Conservation (phyloP, 37 sponge, comb jelly and placozoan genomes). For the Theonella swinhoei region DNA sequence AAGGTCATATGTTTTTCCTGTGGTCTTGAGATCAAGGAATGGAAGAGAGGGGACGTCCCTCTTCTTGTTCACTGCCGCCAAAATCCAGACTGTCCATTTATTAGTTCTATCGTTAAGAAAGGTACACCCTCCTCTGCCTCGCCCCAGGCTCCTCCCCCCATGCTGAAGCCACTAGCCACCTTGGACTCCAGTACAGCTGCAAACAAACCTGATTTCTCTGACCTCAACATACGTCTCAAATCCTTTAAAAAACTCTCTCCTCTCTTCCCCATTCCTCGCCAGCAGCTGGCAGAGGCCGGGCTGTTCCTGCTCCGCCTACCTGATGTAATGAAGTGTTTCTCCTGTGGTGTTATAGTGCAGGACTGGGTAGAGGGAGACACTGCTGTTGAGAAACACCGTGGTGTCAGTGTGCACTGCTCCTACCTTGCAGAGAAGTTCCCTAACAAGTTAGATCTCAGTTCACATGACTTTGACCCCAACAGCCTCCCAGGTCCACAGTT, state of each 20-base stretch:
- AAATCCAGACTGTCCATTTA: conserved; percentile 19
- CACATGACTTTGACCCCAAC: conserved; percentile 24
- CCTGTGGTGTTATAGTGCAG: conserved; percentile 18
- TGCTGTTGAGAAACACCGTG: conserved; percentile 46
- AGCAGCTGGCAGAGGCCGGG: conserved; percentile 53
- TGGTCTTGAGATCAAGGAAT: conserved; percentile 8
- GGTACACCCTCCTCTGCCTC: background rate
- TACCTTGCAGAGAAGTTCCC: conserved; percentile 13
- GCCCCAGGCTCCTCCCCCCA: background rate
- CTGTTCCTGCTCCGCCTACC: conserved; percentile 26
- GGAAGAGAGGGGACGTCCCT: conserved; percentile 58
- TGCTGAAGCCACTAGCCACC: background rate
- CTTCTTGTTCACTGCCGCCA: conserved; percentile 2
- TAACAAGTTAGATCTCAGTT: background rate
- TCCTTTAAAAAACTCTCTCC: conserved; percentile 33
- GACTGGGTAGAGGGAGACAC: conserved; percentile 48
- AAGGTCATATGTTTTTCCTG: conserved; percentile 44
- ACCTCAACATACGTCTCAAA: background rate
- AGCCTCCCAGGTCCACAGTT: conserved; percentile 5
- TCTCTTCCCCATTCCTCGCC: background rate
- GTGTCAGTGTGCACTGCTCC: conserved; percentile 20
- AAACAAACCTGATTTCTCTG: conserved; percentile 14
- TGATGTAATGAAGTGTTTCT: conserved; percentile 39
- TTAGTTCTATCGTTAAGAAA: background rate
- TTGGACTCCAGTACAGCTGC: background rate